Conservation (phyloP, 2,888 invertebrate species). For the Nowickia ferox region DNA sequence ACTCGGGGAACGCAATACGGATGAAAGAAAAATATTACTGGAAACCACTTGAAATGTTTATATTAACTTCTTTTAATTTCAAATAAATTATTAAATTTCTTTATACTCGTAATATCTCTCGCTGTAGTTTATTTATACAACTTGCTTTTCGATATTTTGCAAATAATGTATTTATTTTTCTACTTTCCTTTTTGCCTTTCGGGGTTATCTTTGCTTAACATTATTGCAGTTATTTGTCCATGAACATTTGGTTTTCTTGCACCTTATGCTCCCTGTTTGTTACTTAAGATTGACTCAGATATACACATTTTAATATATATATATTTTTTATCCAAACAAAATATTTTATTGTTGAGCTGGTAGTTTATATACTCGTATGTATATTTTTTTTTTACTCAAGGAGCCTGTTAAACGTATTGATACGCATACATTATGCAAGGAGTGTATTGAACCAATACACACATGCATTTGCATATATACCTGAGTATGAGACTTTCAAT, state of each 20-base stretch:
- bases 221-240: conserved; percentile 71
- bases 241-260: conserved; percentile 67
- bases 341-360: conserved; percentile 32
- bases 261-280: conserved; percentile 64
- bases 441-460: too few relatives aligned
- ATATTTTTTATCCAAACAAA: background rate
- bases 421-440: conserved; percentile 33
- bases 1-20: too few relatives aligned
- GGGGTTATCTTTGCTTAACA: conserved; percentile 66
- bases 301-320: background rate
- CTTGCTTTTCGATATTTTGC: conserved; percentile 13
- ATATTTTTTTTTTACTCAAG: background rate
- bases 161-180: conserved; percentile 13
- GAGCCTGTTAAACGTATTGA: conserved; percentile 46
- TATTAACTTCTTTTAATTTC: background rate
- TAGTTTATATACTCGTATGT: conserved; percentile 21
- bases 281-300: conserved; percentile 56
- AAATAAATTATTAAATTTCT: too few relatives aligned
- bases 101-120: conserved; percentile 8
- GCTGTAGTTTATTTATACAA: conserved; percentile 34
- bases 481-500: conserved; percentile 64
- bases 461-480: background rate
- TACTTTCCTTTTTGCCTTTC: conserved; percentile 49
- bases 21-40: too few relatives aligned
- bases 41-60: too few relatives aligned